Evolutionary conservation across 2,113 vertebrate species (phyloP).

Genomic region (Lasiurus borealis): DNA sequence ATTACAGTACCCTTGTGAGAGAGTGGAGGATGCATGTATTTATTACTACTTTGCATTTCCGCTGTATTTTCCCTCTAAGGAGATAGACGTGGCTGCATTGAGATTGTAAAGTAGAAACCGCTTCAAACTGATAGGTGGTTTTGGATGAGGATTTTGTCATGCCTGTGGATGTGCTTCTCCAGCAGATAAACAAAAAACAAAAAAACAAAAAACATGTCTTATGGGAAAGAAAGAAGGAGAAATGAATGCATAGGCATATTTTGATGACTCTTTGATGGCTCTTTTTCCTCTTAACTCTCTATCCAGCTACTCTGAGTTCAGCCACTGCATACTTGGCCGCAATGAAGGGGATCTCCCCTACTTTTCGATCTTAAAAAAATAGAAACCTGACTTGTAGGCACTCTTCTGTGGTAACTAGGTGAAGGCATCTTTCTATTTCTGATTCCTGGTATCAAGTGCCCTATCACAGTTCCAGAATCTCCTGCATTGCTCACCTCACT

Average conservation of each 20-base stretch:
- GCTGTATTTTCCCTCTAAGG: slow-evolving; percentile 62
- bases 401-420: neutral
- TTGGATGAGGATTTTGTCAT: slow-evolving; percentile 5
- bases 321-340: neutral
- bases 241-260: neutral
- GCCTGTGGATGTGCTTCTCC: neutral
- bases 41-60: slow-evolving; percentile 72
- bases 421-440: neutral
- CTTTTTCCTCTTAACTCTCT: neutral
- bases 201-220: neutral
- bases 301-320: neutral
- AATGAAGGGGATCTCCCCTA: neutral
- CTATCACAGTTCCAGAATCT: neutral
- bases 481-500: neutral
- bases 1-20: slow-evolving; percentile 72
- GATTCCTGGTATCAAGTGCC: neutral
- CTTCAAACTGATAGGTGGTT: slow-evolving; percentile 57
- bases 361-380: neutral
- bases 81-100: neutral
- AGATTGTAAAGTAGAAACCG: slow-evolving; percentile 62
- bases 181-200: neutral
- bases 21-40: slow-evolving; percentile 55
- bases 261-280: neutral
- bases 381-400: neutral
- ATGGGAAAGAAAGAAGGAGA: neutral